Evolutionary conservation across 2,797 vertebrate species (phyloP).

Genomic region (Microcaecilia unicolor): DNA sequence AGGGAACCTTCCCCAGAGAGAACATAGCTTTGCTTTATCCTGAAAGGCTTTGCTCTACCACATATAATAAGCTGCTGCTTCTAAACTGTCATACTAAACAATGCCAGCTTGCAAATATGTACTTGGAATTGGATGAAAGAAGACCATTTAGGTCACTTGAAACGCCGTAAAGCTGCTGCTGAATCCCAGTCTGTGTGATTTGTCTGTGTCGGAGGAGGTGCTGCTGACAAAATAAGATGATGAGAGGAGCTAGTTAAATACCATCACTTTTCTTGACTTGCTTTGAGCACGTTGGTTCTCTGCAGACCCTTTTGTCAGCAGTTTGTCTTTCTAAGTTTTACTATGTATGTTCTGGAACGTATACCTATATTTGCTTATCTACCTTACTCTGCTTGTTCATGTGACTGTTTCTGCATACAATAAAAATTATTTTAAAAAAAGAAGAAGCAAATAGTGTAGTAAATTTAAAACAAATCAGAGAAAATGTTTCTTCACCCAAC

Average conservation of each 20-base stretch:
- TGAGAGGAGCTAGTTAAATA: conserved; percentile 15
- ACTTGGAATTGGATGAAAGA: not conserved
- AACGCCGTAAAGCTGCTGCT: not conserved
- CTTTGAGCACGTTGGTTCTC: conserved; percentile 9
- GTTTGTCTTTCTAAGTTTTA: conserved; percentile 9
- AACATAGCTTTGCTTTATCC: not conserved
- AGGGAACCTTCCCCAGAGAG: not conserved
- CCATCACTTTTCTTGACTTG: conserved; percentile 3
- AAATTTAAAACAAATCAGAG: too few species aligned
- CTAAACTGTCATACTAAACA: not conserved
- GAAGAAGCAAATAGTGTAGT: too few species aligned
- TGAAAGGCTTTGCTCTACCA: accelerated
- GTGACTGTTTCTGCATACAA: too few species aligned
- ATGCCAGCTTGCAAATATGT: not conserved
- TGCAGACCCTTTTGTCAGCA: conserved; percentile 7
- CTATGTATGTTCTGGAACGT: too few species aligned
- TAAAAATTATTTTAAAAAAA: too few species aligned
- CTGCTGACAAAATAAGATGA: not conserved
- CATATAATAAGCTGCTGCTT: not conserved
- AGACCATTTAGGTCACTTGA: not conserved
- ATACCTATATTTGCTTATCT: too few species aligned
- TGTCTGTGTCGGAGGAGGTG: not conserved
- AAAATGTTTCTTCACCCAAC: too few species aligned
- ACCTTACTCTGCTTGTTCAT: too few species aligned
- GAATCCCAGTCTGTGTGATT: not conserved